Evolutionary conservation across 1,140 invertebrate genomes (phyloP).

Genomic region (Trinorchestia longiramus): DNA sequence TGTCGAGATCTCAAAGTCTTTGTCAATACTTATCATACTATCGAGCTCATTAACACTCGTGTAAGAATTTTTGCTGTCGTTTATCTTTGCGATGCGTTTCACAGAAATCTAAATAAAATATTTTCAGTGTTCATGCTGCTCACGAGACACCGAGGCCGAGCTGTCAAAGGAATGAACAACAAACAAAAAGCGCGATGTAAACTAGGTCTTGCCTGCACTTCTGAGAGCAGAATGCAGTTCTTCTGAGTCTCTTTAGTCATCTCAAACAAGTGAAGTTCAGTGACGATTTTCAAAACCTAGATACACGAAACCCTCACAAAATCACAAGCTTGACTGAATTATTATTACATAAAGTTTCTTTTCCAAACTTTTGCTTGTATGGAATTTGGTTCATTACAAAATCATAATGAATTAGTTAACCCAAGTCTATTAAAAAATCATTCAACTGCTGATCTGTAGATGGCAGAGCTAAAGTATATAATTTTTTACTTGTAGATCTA

Average conservation of each 20-base stretch:
- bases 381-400: background rate
- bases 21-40: background rate
- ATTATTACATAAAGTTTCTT: background rate
- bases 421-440: too few species aligned
- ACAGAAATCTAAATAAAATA: background rate
- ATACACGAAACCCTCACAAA: background rate
- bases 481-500: too few species aligned
- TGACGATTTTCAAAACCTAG: background rate
- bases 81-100: background rate
- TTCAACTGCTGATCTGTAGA: too few species aligned
- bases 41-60: background rate
- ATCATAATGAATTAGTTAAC: background rate
- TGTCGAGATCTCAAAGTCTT: background rate
- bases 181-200: background rate
- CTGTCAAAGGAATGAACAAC: background rate
- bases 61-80: background rate
- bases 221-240: background rate
- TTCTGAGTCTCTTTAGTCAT: background rate
- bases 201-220: background rate
- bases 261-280: background rate
- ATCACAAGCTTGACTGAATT: background rate
- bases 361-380: background rate
- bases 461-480: too few species aligned
- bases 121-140: background rate
- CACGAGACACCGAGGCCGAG: background rate